Conservation (phyloP, 2,113 vertebrate species). For the Albula glossodonta region DNA sequence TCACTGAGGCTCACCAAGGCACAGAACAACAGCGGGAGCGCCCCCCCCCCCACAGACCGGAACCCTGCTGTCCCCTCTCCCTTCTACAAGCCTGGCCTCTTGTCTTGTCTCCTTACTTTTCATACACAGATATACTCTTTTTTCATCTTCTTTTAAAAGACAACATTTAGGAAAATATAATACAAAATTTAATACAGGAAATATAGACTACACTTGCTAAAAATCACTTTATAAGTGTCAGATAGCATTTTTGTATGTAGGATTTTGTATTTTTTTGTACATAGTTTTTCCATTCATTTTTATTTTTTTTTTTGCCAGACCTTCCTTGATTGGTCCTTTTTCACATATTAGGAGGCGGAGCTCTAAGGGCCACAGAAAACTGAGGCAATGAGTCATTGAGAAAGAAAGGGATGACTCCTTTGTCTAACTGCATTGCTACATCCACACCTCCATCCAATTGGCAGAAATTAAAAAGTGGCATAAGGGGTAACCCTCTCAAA, state of each 20-base stretch:
- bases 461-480: background rate
- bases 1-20: constrained; percentile 90
- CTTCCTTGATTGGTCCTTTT: constrained; percentile 59
- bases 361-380: constrained; percentile 75
- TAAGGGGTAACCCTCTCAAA: background rate
- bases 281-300: constrained; percentile 35
- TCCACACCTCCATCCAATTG: background rate
- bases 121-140: constrained; percentile 58
- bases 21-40: constrained; percentile 84
- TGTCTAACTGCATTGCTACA: background rate
- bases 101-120: constrained; percentile 24
- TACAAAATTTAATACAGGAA: constrained; percentile 93
- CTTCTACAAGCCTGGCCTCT: constrained; percentile 72
- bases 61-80: constrained; percentile 47
- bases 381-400: constrained; percentile 47
- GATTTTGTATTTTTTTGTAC: constrained; percentile 36
- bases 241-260: constrained; percentile 65
- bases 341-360: constrained; percentile 69
- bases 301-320: constrained; percentile 21
- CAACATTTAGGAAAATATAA: constrained; percentile 98
- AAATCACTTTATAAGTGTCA: constrained; percentile 72
- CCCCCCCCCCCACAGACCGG: background rate
- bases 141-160: constrained; percentile 70
- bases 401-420: background rate
- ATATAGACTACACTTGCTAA: constrained; percentile 82